A percentile compares a stretch with the other conserved stretches of the same genome.
Conservation (phyloP, 2,888 invertebrate genomes). For the Melinopterus prodromus region DNA sequence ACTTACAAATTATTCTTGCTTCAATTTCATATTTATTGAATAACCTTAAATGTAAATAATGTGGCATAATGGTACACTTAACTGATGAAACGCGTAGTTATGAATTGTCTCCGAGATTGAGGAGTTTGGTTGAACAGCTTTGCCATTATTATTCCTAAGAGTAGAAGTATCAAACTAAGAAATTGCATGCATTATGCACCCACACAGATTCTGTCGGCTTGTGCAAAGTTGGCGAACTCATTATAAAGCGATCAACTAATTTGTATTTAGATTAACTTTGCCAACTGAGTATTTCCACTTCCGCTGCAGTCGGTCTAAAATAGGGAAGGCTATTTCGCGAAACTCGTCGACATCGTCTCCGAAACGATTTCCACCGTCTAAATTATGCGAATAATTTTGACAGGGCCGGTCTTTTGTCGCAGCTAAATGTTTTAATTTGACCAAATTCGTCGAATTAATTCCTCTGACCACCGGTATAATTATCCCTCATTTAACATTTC, state of each 20-base stretch:
- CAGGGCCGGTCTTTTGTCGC: neutral
- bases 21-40: too few species aligned
- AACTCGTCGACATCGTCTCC: too few species aligned
- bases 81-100: too few species aligned
- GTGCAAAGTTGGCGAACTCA: neutral
- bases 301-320: neutral
- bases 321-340: neutral
- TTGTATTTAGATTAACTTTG: neutral
- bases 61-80: too few species aligned
- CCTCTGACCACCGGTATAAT: neutral
- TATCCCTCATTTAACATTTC: neutral
- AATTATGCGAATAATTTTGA: neutral
- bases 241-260: conserved; percentile 4
- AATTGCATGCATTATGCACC: neutral
- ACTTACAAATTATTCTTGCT: too few species aligned
- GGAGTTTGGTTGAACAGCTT: too few species aligned
- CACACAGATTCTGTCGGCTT: neutral
- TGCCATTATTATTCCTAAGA: neutral
- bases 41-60: too few species aligned
- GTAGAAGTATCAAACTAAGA: neutral
- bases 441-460: neutral
- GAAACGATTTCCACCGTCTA: neutral
- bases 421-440: neutral
- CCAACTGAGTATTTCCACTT: neutral
- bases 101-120: too few species aligned